Evolutionary conservation across 2,797 vertebrate species (phyloP), one percentile per base, ranked within the genome.

Genomic region (Furcifer pardalis): DNA sequence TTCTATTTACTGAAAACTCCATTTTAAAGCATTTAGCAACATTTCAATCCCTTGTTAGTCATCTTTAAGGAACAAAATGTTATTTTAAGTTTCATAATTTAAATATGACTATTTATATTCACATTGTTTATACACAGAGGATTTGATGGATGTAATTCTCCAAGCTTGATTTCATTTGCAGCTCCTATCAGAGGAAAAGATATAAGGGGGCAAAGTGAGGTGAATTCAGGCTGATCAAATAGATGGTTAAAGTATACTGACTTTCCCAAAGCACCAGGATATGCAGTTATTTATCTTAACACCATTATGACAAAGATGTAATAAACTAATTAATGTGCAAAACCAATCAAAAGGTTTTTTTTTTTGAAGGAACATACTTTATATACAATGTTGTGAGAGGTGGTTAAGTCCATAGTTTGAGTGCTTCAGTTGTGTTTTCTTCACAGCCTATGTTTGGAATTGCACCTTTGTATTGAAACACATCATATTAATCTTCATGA

Each of bases 21-120:
- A n/a, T n/a, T 25, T 81, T 88, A 78, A 76, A 52, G 60, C 12
- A 68, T 90, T 89, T 42, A 89, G 81, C n/a, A 90, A 88, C 74
- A 81, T 81, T 85, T 68, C 42, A 72, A 63, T 27, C 72, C 69
- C 84, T 91, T 74, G 42, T 89, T 76, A 49, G 52, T 60, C 56
- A 83, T 32, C 13, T 46, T n/a, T 52, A 66, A 21, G 12, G 42
- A n/a, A 12, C n/a, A 72, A 77, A 37, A 3, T 25, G 30, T 60
- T 79, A 75, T 59, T 78, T 83, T 59, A 59, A 74, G 69, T 42
- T 40, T 65, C 15, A 80, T 21, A 68, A 27, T 30, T 44, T 23
- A 68, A 69, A 52, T 4, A 59, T 32, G 9, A 73, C 49, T 65
- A 30, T 79, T 71, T 30, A 37, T 77, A 49, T 46, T 37, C 59